Evolutionary conservation across 1,140 invertebrate genomes (phyloP), one percentile per base, ranked within the genome.

Genomic region (Habropoda laboriosa): DNA sequence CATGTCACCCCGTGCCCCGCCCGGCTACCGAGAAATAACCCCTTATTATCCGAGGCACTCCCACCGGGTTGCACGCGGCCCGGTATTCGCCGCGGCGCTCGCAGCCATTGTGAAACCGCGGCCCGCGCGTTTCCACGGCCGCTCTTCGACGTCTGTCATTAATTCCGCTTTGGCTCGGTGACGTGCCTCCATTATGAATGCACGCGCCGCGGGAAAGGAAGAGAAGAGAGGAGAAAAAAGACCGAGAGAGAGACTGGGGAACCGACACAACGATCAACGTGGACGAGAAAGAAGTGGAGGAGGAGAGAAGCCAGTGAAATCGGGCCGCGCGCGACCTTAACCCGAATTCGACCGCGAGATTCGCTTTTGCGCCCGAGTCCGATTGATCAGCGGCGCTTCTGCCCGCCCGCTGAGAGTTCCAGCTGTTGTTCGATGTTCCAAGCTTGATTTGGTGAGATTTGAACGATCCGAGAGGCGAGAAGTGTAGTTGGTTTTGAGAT

Each of bases 11-110:
- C 63, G 70, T 53, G 67, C 72, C 51, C 84, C 71, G 58, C 60
- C 82, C 81, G 53, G 85, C 81, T 86, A 86, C 85, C 71, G 85
- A n/a, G n/a, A 82, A 87, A 86, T 86, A 83, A 87, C 85, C 85
- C 85, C 85, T 87, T 81, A 87, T 87, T 87, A 87, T 83, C 81
- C 53, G 30, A 77, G 85, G 61, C 78, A 83, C 85, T 87, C 81
- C 81, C 83, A 86, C 77, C 85, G 58, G 80, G 77, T 81, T 61
- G 78, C 79, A 74, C 83, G 85, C 58, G 58, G 58, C 58, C 58
- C 35, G 58, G 58, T 61, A 61, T 61, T 61, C 58, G 58, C 83
- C 71, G 85, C 61, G 82, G 76, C 80, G 45, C 80, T 32, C 64
- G 42, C 42, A 38, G 83, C 80, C 80, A 86, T 86, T 86, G 85